These are phyloP conservation scores for Corynorhinus townsendii DNA, from an alignment of 2,113 vertebrate species.

Conservation along the genomic window DNA sequence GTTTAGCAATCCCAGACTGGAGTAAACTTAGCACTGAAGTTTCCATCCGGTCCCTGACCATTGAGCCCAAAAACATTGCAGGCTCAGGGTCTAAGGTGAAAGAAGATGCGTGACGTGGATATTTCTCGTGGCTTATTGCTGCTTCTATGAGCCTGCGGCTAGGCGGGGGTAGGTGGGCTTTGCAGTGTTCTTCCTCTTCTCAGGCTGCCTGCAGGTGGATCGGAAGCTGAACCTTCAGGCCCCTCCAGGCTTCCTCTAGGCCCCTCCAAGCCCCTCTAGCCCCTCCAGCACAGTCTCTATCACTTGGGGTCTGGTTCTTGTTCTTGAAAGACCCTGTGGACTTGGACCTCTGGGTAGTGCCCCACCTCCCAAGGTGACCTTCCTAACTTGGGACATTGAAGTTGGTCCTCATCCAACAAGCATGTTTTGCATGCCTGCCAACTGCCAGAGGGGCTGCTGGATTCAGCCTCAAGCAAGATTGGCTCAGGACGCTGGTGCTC, in stretches of 20 bases:
- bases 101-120: rapidly evolving
- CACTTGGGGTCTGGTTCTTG: background rate
- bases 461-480: rapidly evolving
- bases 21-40: background rate
- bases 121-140: background rate
- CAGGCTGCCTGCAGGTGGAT: background rate
- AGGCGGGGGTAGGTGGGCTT: background rate
- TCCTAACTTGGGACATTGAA: background rate
- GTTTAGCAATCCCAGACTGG: background rate
- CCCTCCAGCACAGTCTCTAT: background rate
- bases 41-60: background rate
- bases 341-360: background rate
- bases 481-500: background rate
- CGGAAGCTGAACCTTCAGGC: background rate
- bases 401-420: background rate
- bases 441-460: background rate
- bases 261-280: background rate
- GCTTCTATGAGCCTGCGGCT: background rate
- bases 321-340: background rate
- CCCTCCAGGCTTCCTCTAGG: background rate
- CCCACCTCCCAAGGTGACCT: background rate
- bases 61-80: background rate
- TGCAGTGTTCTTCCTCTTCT: background rate
- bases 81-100: background rate
- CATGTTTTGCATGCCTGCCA: background rate